These are phyloP conservation scores for Smithornis capensis DNA, from an alignment of 2,113 vertebrate genomes.

Conservation along the genomic window DNA sequence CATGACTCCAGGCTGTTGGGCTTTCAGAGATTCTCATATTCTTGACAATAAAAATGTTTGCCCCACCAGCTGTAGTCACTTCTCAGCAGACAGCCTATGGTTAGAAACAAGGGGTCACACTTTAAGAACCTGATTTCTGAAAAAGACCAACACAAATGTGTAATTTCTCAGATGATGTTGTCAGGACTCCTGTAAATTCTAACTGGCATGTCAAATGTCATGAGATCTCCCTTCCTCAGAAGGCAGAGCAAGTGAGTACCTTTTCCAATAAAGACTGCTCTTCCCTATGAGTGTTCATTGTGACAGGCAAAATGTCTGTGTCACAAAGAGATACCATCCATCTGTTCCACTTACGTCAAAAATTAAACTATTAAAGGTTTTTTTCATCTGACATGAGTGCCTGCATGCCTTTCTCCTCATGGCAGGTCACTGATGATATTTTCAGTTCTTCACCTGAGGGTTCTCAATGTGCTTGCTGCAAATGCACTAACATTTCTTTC, in stretches of 20 bases:
- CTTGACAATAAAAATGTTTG: conserved; percentile 34
- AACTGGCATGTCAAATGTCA: not conserved
- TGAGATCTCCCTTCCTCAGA: not conserved
- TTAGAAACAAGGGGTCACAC: conserved; percentile 29
- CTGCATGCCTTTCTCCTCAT: not conserved
- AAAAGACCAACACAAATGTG: conserved; percentile 6
- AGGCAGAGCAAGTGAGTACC: not conserved
- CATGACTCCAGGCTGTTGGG: not conserved
- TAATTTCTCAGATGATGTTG: conserved; percentile 41
- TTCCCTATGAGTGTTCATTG: not conserved
- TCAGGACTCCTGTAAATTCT: conserved; percentile 44
- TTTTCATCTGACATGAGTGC: not conserved
- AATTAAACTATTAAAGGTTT: not conserved
- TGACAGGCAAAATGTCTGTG: not conserved
- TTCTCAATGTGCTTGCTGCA: rapidly evolving
- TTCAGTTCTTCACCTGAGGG: not conserved
- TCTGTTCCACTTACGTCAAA: not conserved
- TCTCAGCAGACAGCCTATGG: not conserved
- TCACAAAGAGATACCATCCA: not conserved
- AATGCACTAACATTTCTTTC: not conserved
- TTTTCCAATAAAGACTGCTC: not conserved
- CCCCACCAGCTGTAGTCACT: not conserved
- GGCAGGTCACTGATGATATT: not conserved
- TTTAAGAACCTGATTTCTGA: conserved; percentile 26
- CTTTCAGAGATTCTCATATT: conserved; percentile 11